Evolutionary conservation across 2,113 vertebrate species (phyloP).

Genomic region (Daphoenositta chrysoptera): DNA sequence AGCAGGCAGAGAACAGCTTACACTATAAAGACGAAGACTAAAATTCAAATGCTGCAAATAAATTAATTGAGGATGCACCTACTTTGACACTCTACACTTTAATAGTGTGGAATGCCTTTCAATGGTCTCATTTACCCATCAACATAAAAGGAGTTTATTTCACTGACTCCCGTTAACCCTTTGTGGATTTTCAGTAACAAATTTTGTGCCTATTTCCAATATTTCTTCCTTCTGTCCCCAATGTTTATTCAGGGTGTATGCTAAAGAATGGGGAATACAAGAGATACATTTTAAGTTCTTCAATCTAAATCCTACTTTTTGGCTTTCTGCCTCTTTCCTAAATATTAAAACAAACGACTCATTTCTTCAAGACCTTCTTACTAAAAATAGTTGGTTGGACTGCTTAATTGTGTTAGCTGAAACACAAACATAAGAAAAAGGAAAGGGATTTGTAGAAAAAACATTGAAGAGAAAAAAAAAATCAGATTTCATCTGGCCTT

Average conservation of each 20-base stretch:
- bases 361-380: slow-evolving; percentile 45
- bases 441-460: slow-evolving; percentile 65
- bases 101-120: background rate
- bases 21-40: background rate
- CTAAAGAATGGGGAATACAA: background rate
- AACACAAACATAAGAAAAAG: slow-evolving; percentile 41
- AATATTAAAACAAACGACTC: slow-evolving; percentile 25
- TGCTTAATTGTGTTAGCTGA: slow-evolving; percentile 64
- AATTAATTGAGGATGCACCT: background rate
- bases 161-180: slow-evolving; percentile 2
- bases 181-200: background rate
- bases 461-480: slow-evolving; percentile 21
- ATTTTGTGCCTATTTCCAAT: background rate
- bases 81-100: background rate
- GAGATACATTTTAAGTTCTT: slow-evolving; percentile 2
- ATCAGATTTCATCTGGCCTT: slow-evolving; percentile 79
- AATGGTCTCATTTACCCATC: background rate
- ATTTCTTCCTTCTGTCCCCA: background rate
- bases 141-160: background rate
- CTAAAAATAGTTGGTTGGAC: slow-evolving; percentile 46
- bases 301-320: slow-evolving; percentile 29
- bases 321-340: slow-evolving; percentile 2
- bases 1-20: background rate
- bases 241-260: background rate
- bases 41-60: background rate